phyloP scores from a whole-genome alignment of 2,888 invertebrate genomes.

The Hydroisotoma schaefferi region DNA sequence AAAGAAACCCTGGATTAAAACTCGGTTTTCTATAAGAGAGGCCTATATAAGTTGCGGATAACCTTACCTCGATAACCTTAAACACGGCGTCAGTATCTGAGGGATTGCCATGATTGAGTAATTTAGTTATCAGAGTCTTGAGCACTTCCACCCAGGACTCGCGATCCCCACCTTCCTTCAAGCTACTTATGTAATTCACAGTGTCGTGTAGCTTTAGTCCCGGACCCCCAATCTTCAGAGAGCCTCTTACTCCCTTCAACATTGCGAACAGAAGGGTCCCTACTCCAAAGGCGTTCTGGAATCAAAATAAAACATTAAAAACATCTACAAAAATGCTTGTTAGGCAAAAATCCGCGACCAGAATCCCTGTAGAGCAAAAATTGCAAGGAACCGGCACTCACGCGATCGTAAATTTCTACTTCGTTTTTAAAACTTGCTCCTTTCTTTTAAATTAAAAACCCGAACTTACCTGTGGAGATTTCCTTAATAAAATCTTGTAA shows the following conservation, averaged over 20 bases:
- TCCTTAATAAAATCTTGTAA: conserved; percentile 28
- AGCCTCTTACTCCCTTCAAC: conserved; percentile 70
- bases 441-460: background rate
- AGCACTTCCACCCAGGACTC: conserved; percentile 25
- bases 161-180: conserved; percentile 15
- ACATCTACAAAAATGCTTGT: background rate
- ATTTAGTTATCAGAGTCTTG: conserved; percentile 16
- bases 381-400: no score
- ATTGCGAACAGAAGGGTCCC: conserved; percentile 86
- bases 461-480: conserved; percentile 30
- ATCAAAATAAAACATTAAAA: conserved; percentile 48
- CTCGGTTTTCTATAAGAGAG: no score
- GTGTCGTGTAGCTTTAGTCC: conserved; percentile 27
- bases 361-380: no score
- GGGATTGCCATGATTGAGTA: conserved; percentile 27
- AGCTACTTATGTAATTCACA: conserved; percentile 6
- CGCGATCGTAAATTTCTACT: no score
- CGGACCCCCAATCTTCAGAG: conserved; percentile 31
- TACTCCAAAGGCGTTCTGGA: conserved; percentile 72
- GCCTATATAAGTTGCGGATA: no score
- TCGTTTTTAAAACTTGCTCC: background rate
- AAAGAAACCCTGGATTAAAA: no score
- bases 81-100: conserved; percentile 20
- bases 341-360: no score
- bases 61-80: conserved; percentile 27